Evolutionary conservation across 2,113 vertebrate genomes (phyloP), one percentile per base, ranked within the genome.

Genomic region (Colius striatus): DNA sequence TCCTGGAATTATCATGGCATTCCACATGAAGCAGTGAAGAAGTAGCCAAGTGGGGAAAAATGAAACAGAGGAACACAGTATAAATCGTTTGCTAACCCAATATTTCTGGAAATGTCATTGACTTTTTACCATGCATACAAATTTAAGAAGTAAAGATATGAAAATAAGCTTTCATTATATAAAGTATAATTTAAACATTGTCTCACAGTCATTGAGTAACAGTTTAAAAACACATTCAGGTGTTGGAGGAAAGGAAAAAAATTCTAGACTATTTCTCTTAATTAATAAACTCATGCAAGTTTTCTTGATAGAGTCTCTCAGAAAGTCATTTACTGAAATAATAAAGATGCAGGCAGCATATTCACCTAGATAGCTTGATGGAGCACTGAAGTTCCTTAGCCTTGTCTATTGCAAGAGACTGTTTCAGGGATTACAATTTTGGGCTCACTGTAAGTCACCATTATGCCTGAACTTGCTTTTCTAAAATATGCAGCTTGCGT

Each of bases 351-450:
- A 70, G 48, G 21, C 68, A 93, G 82, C 15, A 18, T 16, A 32
- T 27, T 17, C 4, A 55, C 38, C 4, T 10, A 50, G 43, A 45
- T 16, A 8, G 4, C 25, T 65, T 0, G 1, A 41, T 0, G 1
- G 14, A 84, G 27, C 21, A 66, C 30, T 66, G 17, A 71, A 8
- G 19, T 51, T 6, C 73, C 27, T 76, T 77, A 87, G 12, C 9
- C 36, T 27, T 62, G 16, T 3, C 20, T 47, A 5, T 34, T 77
- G 38, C 30, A 23, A 74, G 88, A 86, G 11, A 2, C 26, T 51
- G 6, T 53, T 83, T 79, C 9, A 16, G 60, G 51, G 74, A 65
- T 1, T 83, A 11, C 21, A 36, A 18, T 29, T 20, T 38, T 8
- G 5, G 32, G 20, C 26, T 63, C 2, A 3, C 18, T 34, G 3